Evolutionary conservation across 2,888 invertebrate species (phyloP).

Genomic region (Lysandra bellargus): DNA sequence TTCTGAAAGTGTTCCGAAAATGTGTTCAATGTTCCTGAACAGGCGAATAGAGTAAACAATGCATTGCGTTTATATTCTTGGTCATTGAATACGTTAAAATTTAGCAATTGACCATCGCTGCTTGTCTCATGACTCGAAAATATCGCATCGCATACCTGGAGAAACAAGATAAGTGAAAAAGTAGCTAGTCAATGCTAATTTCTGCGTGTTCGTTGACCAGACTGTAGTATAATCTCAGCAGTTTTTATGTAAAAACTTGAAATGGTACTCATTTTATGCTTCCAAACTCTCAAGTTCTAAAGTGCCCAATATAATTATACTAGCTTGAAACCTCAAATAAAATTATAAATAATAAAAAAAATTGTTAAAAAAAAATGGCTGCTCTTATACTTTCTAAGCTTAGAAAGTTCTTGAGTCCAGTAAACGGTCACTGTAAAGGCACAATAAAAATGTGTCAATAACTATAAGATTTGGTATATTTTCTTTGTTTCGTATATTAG

Average conservation of each 20-base stretch:
- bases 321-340: background rate
- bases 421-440: conserved; percentile 18
- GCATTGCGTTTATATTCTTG: background rate
- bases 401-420: conserved; percentile 4
- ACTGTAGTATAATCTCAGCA: background rate
- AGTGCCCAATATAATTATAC: background rate
- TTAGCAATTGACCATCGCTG: background rate
- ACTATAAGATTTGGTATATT: background rate
- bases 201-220: background rate
- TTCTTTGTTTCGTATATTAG: background rate
- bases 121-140: no score
- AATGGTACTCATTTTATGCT: background rate
- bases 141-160: background rate
- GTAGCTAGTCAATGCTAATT: background rate
- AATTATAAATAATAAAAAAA: background rate
- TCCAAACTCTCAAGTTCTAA: background rate
- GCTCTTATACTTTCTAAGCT: background rate
- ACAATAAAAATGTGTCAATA: conserved; percentile 31
- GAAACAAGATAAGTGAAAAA: background rate
- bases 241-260: background rate
- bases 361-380: background rate
- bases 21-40: conserved; percentile 44
- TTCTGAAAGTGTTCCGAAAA: conserved; percentile 30
- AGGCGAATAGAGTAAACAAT: background rate
- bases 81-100: background rate